Evolutionary conservation across 2,888 invertebrate species (phyloP), one percentile per base, ranked within the genome.

Genomic region (Harmothoe impar): DNA sequence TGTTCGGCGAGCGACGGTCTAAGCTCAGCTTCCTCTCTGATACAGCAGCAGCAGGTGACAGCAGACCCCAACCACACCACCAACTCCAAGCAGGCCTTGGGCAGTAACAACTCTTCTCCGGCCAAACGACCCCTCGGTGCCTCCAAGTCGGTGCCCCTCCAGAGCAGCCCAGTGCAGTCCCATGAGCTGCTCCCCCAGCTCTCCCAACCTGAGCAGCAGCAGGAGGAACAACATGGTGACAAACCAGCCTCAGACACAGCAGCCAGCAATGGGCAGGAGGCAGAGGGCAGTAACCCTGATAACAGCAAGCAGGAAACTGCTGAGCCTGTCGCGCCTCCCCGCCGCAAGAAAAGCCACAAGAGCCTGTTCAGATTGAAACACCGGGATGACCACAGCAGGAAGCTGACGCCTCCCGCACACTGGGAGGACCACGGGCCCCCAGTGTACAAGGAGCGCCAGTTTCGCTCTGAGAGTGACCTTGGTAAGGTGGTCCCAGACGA

Each of bases 391-490:
- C 15, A 29, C 10, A 25, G 29, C 29, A 3, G 43, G 43, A 56
- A 56, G 31, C 20, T 33, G 52, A 10, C 25, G 12, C n/a, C 54
- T 54, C 43, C 43, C 10, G 43, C 43, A 43, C 29, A 23, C 29
- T n/a, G n/a, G 17, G 86, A 86, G 31, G 10, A 43, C 43, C 43
- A 43, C 10, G 10, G 43, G 3, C 25, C 17, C 0, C 0, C 56
- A 29, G 17, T 43, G 31, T 23, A 51, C 89, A 33, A 54, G 12
- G 25, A 77, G 43, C 12, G 51, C 25, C 77, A 23, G 7, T 33
- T 51, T 51, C 20, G 25, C n/a, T 77, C 77, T 23, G 89, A 89
- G 78, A 54, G 78, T 23, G 77, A 72, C 68, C 29, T 88, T 1
- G 51, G 5, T 10, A 43, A 68, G 89, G 20, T 86, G 5, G 68